Evolutionary conservation across 2,113 vertebrate genomes (phyloP).

Genomic region (Toxotes chatareus): DNA sequence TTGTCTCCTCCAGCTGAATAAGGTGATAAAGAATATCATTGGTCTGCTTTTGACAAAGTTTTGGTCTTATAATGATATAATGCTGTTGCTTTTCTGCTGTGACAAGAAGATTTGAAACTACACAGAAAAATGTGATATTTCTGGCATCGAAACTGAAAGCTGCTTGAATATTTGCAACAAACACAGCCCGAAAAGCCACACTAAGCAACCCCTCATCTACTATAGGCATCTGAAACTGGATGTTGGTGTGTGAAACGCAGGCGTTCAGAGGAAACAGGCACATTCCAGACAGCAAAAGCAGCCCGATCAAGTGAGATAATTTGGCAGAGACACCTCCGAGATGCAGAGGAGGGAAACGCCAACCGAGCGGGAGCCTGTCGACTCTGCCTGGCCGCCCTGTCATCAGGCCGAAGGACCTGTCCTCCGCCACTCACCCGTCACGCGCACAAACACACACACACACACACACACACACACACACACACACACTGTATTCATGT

Average conservation of each 20-base stretch:
- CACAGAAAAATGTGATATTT: background rate
- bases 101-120: background rate
- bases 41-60: background rate
- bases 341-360: slow-evolving; percentile 6
- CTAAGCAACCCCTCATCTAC: background rate
- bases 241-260: slow-evolving; percentile 16
- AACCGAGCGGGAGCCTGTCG: slow-evolving; percentile 1
- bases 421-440: slow-evolving; percentile 10
- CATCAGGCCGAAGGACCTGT: slow-evolving; percentile 43
- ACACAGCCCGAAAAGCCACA: slow-evolving; percentile 20
- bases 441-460: background rate
- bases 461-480: background rate
- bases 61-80: background rate
- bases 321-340: slow-evolving; percentile 18
- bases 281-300: slow-evolving; percentile 2
- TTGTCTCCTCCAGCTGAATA: too few relatives aligned
- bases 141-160: background rate
- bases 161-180: background rate
- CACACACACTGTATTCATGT: background rate
- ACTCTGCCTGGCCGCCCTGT: background rate
- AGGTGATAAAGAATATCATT: background rate
- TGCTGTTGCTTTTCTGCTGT: too few relatives aligned
- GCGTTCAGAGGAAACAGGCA: slow-evolving; percentile 8
- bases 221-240: background rate
- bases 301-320: slow-evolving; percentile 21